A percentile compares a stretch with the other conserved stretches of the same genome.
These are phyloP conservation scores for Conus canariensis DNA, from an alignment of 2,888 invertebrate genomes.

Conservation along the genomic window DNA sequence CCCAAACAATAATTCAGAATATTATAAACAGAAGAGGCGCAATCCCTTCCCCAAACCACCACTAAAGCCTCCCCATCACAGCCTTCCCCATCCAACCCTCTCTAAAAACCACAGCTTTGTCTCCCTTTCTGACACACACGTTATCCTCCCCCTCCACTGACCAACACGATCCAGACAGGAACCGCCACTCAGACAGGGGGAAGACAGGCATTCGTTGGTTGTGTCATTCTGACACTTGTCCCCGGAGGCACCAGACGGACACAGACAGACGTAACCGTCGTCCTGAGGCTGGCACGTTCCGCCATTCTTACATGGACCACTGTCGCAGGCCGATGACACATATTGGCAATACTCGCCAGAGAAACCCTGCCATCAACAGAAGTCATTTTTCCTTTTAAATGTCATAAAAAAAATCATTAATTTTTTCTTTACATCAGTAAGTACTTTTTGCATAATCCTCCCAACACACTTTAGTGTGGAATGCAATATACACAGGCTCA, in stretches of 20 bases:
- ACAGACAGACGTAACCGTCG: slow-evolving; percentile 79
- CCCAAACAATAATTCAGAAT: too few relatives aligned
- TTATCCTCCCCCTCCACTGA: slow-evolving; percentile 72
- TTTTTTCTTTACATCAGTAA: too few relatives aligned
- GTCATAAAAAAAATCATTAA: too few relatives aligned
- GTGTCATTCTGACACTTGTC: slow-evolving; percentile 66
- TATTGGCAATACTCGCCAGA: slow-evolving; percentile 93
- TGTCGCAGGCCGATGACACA: slow-evolving; percentile 84
- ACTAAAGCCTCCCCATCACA: too few relatives aligned
- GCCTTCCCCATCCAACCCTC: too few relatives aligned
- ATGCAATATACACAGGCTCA: too few relatives aligned
- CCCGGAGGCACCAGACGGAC: slow-evolving; percentile 76
- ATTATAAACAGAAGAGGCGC: too few relatives aligned
- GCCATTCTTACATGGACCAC: slow-evolving; percentile 93
- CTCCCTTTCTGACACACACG: not conserved
- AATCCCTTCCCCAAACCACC: too few relatives aligned
- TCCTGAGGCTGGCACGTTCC: slow-evolving; percentile 78
- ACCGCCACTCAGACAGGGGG: slow-evolving; percentile 70
- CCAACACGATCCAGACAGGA: slow-evolving; percentile 75
- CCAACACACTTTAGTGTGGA: too few relatives aligned
- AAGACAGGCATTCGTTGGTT: slow-evolving; percentile 68
- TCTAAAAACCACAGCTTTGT: too few relatives aligned
- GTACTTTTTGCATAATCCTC: too few relatives aligned
- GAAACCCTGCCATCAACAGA: slow-evolving; percentile 60
- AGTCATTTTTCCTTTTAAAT: not conserved